These are phyloP conservation scores for Drosophila koepferae DNA, from an alignment of 2,888 invertebrate genomes.

Conservation along the genomic window DNA sequence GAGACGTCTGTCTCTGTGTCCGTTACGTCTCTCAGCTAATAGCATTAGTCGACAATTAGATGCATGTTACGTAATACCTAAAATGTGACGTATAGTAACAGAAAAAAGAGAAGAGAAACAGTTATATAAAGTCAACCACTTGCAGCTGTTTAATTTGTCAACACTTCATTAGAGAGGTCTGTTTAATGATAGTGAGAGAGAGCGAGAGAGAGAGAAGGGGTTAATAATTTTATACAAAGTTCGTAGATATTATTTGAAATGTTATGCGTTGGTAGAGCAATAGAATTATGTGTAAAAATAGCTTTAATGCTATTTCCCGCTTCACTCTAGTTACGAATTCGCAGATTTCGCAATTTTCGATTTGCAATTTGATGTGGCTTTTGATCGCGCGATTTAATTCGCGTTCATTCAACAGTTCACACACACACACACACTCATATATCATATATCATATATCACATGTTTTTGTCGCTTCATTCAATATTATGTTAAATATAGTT, in stretches of 20 bases:
- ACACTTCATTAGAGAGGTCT: constrained; percentile 5
- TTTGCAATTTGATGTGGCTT: constrained; percentile 45
- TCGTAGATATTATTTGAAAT: constrained; percentile 18
- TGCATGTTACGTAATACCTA: not conserved
- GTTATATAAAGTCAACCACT: constrained; percentile 1
- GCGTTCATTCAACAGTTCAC: constrained; percentile 49
- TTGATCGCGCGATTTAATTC: constrained; percentile 8
- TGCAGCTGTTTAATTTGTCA: constrained; percentile 7
- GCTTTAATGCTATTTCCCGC: not conserved
- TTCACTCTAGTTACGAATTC: not conserved
- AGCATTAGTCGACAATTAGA: constrained; percentile 53
- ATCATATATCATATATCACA: not conserved
- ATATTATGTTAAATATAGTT: constrained; percentile 26
- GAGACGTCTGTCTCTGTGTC: too few species aligned
- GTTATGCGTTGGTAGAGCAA: not conserved
- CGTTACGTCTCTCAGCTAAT: too few species aligned
- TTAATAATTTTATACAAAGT: constrained; percentile 6
- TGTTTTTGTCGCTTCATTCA: constrained; percentile 55
- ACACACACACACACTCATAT: not conserved
- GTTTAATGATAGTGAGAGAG: not conserved
- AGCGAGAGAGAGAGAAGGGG: not conserved
- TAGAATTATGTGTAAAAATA: constrained; percentile 21
- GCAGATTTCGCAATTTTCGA: constrained; percentile 21
- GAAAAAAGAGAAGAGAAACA: not conserved
- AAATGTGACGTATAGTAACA: constrained; percentile 10